These are phyloP conservation scores for Scaptodrosophila lebanonensis DNA, from an alignment of 1,140 invertebrate genomes.

Conservation along the genomic window DNA sequence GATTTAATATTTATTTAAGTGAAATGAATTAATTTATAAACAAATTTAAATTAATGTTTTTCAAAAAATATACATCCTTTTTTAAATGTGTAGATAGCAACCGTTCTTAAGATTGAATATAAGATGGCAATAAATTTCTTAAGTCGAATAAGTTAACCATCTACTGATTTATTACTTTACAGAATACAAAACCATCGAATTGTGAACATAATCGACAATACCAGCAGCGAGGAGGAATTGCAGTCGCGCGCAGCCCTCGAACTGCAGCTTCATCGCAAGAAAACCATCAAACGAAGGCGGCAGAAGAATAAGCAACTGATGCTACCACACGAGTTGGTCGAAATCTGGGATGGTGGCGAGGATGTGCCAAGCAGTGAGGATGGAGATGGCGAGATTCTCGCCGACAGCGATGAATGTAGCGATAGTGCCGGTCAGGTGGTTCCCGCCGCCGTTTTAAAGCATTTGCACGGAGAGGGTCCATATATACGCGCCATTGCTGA, in stretches of 20 bases:
- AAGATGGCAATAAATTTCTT: too few species aligned
- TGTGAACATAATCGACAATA: slow-evolving; percentile 74
- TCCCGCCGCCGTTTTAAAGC: slow-evolving; percentile 62
- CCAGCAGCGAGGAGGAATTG: slow-evolving; percentile 71
- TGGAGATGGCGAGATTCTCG: slow-evolving; percentile 61
- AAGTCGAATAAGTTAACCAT: not conserved
- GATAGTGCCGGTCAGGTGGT: slow-evolving; percentile 60
- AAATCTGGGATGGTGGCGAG: slow-evolving; percentile 73
- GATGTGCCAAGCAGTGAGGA: slow-evolving; percentile 68
- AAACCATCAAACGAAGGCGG: slow-evolving; percentile 41
- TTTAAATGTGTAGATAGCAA: too few species aligned
- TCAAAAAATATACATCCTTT: too few species aligned
- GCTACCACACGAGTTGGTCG: slow-evolving; percentile 67
- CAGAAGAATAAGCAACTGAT: slow-evolving; percentile 54
- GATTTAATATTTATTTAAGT: not conserved
- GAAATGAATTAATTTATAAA: not conserved
- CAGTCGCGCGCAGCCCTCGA: slow-evolving; percentile 52
- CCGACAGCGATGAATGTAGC: slow-evolving; percentile 75
- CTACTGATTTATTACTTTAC: not conserved
- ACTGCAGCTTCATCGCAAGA: slow-evolving; percentile 42
- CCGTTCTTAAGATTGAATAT: too few species aligned
- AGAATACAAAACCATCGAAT: slow-evolving; percentile 68
- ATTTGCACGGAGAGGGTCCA: slow-evolving; percentile 70
- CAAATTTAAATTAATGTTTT: too few species aligned
- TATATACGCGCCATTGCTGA: slow-evolving; percentile 72